These are phyloP conservation scores for Herpailurus yagouaroundi DNA, from an alignment of 2,113 vertebrate genomes.

Conservation along the genomic window DNA sequence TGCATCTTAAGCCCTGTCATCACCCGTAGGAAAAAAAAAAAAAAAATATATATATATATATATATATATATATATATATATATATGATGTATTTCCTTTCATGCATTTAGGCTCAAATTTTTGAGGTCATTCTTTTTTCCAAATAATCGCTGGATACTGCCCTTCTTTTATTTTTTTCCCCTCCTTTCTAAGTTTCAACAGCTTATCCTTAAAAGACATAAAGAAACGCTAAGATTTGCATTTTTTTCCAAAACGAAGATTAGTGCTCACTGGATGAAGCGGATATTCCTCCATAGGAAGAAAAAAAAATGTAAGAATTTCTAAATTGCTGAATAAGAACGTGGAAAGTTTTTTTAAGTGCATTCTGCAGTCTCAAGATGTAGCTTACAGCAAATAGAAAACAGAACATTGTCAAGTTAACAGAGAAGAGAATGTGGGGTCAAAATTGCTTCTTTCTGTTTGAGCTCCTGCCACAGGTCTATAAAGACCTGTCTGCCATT, in stretches of 20 bases:
- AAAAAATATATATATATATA: too few relatives aligned
- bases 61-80: neutral
- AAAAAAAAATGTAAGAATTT: neutral
- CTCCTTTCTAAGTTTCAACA: conserved; percentile 57
- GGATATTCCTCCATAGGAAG: neutral
- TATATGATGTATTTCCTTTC: conserved; percentile 74
- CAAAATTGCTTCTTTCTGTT: neutral
- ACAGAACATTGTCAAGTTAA: neutral
- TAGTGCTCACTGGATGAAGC: neutral
- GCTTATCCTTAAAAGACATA: conserved; percentile 29
- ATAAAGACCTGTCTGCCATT: too few relatives aligned
- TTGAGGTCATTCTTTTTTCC: conserved; percentile 65
- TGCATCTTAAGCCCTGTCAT: conserved; percentile 79
- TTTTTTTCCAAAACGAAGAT: neutral
- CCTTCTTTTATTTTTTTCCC: neutral
- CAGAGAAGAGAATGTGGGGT: neutral
- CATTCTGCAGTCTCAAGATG: neutral
- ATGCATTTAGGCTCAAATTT: conserved; percentile 60
- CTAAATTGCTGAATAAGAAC: conserved; percentile 39
- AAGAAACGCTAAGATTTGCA: conserved; percentile 55
- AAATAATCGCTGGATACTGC: conserved; percentile 58
- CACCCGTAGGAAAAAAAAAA: conserved; percentile 44
- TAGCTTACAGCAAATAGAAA: neutral
- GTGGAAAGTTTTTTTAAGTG: neutral
- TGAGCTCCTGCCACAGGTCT: neutral